These are phyloP conservation scores for Odocoileus virginianus DNA, from an alignment of 2,113 vertebrate genomes.

Conservation along the genomic window DNA sequence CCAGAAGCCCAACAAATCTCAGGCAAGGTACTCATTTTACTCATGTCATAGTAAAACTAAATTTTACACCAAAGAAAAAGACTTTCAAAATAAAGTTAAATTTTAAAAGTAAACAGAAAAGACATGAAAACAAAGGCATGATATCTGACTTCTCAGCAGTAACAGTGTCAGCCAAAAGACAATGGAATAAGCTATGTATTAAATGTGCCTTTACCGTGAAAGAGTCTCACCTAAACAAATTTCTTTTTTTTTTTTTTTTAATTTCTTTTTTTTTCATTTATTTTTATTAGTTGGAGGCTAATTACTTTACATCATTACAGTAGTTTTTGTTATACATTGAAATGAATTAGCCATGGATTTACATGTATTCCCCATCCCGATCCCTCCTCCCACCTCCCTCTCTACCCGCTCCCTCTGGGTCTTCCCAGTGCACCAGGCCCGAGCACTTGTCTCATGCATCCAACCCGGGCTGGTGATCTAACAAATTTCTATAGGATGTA, in stretches of 20 bases:
- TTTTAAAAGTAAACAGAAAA: conserved; percentile 8
- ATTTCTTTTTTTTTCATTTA: too few relatives aligned
- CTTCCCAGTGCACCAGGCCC: too few relatives aligned
- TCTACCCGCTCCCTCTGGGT: too few relatives aligned
- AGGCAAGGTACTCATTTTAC: background rate
- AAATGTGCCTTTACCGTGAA: background rate
- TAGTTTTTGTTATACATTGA: too few relatives aligned
- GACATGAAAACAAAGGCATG: background rate
- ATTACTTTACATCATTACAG: too few relatives aligned
- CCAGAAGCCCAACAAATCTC: background rate
- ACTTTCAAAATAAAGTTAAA: background rate
- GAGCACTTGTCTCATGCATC: too few relatives aligned
- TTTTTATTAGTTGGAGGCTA: too few relatives aligned
- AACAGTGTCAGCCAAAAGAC: background rate
- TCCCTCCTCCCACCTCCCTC: too few relatives aligned
- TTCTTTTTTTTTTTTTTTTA: too few relatives aligned
- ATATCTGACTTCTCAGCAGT: background rate
- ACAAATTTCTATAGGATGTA: background rate
- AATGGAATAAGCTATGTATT: background rate
- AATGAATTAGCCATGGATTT: too few relatives aligned
- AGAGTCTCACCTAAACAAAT: background rate
- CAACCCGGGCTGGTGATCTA: too few relatives aligned
- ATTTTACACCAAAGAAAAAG: background rate
- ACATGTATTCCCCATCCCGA: too few relatives aligned
- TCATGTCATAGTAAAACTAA: background rate